These are phyloP conservation scores for Lutraria lutraria DNA, from an alignment of 2,888 invertebrate species.

Conservation along the genomic window DNA sequence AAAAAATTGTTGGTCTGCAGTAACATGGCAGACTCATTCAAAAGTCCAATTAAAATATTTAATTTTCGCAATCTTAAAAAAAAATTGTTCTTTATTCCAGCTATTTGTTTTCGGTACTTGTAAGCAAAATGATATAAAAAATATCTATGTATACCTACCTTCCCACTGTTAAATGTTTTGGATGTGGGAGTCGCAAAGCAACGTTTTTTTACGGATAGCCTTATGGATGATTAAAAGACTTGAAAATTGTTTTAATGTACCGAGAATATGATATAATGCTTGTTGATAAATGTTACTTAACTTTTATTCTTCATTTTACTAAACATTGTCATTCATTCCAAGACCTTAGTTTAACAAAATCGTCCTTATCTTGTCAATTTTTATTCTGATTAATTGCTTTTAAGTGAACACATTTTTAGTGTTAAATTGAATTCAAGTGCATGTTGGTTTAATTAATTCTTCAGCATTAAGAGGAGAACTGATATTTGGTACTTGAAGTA, in stretches of 20 bases:
- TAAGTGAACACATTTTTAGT: constrained; percentile 9
- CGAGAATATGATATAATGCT: not conserved
- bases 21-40: no score
- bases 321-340: not conserved
- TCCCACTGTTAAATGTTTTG: no score
- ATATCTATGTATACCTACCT: no score
- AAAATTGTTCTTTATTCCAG: no score
- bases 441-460: constrained; percentile 9
- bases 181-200: no score
- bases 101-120: no score
- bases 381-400: not conserved
- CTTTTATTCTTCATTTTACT: not conserved
- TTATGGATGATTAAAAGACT: no score
- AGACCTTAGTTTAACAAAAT: not conserved
- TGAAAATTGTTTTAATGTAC: not conserved
- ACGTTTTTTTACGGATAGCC: no score
- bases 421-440: constrained; percentile 14
- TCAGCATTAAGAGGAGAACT: not conserved
- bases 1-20: no score
- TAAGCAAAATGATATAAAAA: no score
- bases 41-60: no score
- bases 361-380: not conserved
- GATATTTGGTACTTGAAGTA: not conserved
- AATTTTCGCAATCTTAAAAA: no score
- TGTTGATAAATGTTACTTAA: not conserved